Evolutionary conservation across 2,797 vertebrate genomes (phyloP).

Genomic region (Rhincodon typus): DNA sequence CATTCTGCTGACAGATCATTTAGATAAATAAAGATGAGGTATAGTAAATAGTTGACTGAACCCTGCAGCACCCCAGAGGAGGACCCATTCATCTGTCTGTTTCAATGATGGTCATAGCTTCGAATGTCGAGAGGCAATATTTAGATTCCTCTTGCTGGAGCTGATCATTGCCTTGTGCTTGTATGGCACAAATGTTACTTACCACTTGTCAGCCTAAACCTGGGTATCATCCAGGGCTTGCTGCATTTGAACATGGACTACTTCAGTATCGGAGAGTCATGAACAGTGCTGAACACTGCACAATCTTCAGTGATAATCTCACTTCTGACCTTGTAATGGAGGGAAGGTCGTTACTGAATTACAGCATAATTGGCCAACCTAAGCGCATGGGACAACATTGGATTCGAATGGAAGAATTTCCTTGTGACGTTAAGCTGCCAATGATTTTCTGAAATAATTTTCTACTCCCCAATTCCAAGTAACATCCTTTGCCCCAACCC

Average conservation of each 20-base stretch:
- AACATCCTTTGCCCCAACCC: background rate
- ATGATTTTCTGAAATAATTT: background rate
- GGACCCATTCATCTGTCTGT: too few relatives aligned
- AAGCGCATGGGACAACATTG: background rate
- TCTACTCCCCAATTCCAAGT: background rate
- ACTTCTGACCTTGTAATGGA: background rate
- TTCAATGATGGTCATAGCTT: too few relatives aligned
- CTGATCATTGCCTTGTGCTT: too few relatives aligned
- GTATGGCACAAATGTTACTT: too few relatives aligned
- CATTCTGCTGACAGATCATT: too few relatives aligned
- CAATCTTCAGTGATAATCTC: background rate
- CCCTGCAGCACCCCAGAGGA: too few relatives aligned
- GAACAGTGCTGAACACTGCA: background rate
- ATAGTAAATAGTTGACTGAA: too few relatives aligned
- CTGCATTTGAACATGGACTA: background rate
- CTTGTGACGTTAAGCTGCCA: background rate
- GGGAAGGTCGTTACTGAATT: background rate
- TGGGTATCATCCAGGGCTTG: background rate
- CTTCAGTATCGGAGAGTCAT: background rate
- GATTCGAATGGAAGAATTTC: background rate
- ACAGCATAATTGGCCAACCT: background rate
- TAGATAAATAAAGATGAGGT: too few relatives aligned
- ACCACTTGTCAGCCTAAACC: background rate
- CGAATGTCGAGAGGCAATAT: too few relatives aligned
- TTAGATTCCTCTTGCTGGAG: too few relatives aligned